These are phyloP conservation scores for Hoplodrina blanda DNA, from an alignment of 2,888 invertebrate genomes.

Conservation along the genomic window DNA sequence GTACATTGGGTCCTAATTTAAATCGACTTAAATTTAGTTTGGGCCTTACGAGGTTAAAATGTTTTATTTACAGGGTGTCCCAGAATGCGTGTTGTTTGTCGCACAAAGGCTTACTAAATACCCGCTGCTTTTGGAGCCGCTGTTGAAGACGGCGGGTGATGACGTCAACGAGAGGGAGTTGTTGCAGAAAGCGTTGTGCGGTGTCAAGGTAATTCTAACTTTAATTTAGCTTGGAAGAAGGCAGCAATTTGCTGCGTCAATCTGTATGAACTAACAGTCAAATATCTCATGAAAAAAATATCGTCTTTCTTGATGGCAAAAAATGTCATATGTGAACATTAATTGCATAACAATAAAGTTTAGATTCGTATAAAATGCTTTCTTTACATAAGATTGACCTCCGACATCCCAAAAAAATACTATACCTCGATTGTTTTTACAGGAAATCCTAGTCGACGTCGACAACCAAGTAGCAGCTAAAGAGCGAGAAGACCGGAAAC, in stretches of 20 bases:
- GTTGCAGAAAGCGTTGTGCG: slow-evolving; percentile 94
- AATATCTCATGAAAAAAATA: no score
- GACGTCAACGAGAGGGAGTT: slow-evolving; percentile 95
- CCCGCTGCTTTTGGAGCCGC: slow-evolving; percentile 97
- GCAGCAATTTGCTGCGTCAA: background rate
- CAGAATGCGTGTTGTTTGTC: slow-evolving; percentile 98
- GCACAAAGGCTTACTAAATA: slow-evolving; percentile 99
- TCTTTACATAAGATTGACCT: no score
- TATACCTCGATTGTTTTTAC: slow-evolving; percentile 24
- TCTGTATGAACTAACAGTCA: no score
- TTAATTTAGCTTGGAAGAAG: background rate
- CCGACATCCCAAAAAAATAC: no score
- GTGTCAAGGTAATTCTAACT: slow-evolving; percentile 92
- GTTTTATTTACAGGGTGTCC: slow-evolving; percentile 92
- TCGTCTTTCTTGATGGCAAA: no score
- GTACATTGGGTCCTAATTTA: no score
- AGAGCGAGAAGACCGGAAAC: slow-evolving; percentile 96
- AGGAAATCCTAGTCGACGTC: slow-evolving; percentile 97
- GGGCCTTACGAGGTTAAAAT: no score
- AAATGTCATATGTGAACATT: no score
- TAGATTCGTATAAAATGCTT: no score
- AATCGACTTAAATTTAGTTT: no score
- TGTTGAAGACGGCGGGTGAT: slow-evolving; percentile 97
- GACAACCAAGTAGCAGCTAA: slow-evolving; percentile 98
- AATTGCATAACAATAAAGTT: no score